phyloP scores from a whole-genome alignment of 2,888 invertebrate genomes.

The Polymixis flavicincta region DNA sequence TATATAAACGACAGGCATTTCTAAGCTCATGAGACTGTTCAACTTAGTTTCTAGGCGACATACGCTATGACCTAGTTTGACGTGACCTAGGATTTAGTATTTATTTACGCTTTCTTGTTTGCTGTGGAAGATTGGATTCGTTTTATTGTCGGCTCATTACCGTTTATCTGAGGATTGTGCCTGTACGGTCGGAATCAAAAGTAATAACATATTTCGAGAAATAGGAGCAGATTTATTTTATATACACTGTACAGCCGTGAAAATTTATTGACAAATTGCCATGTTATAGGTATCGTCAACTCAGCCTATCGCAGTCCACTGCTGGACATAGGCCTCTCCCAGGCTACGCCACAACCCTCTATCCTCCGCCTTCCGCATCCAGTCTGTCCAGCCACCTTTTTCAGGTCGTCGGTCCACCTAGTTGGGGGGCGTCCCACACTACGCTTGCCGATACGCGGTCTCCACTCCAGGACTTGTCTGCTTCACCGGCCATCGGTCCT shows the following conservation, averaged over 20 bases:
- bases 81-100: conserved; percentile 47
- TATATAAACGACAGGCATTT: neutral
- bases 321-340: too few species aligned
- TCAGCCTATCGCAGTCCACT: too few species aligned
- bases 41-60: conserved; percentile 19
- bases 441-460: too few species aligned
- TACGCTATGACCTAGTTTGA: conserved; percentile 28
- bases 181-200: conserved; percentile 21
- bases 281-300: neutral
- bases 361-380: too few species aligned
- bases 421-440: too few species aligned
- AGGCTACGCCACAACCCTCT: too few species aligned
- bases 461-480: too few species aligned
- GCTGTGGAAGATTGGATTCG: conserved; percentile 42
- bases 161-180: conserved; percentile 33
- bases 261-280: neutral
- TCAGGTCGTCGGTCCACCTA: too few species aligned
- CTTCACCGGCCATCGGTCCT: too few species aligned
- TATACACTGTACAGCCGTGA: neutral
- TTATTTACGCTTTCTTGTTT: conserved; percentile 47
- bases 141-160: conserved; percentile 50
- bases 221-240: conserved; percentile 1
- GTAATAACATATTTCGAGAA: conserved; percentile 16
- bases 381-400: too few species aligned
- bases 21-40: neutral